Evolutionary conservation across 2,797 vertebrate species (phyloP), one percentile per base, ranked within the genome.

Genomic region (Chelidonichthys spinosus): DNA sequence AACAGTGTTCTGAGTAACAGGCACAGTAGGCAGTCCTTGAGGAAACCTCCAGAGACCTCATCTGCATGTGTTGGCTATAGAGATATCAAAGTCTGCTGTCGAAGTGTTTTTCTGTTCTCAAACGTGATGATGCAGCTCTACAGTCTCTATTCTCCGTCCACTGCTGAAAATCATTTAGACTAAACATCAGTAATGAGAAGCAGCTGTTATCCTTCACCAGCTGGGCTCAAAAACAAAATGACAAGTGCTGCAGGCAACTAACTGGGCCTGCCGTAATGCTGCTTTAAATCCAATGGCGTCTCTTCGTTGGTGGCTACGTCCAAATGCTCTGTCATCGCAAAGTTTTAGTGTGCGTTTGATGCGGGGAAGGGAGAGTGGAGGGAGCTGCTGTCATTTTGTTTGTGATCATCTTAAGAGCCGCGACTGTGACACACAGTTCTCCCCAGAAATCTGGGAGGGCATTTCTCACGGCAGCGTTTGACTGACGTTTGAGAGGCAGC

Each of bases 171-270:
- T 81, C 61, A 86, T 90, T 89, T 81, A 86, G 73, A 85, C 63
- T 87, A 85, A 90, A 86, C 83, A 83, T 79, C 72, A 69, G 86
- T 87, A 90, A 92, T 88, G 83, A 90, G 90, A 85, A 85, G 78
- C 92, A 92, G 92, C 88, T 93, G 91, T 83, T 88, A 61, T 79
- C 78, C 86, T 86, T 85, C 84, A 81, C 81, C 86, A 84, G 85
- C 90, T 88, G 90, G 91, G 90, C 79, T 87, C 75, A 65, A 39
- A 67, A 25, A 69, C 47, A 54, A 85, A 89, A 84, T 76, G 87
- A 88, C 75, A 84, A 75, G 83, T 76, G 80, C 86, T 89, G 83
- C 74, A 69, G 85, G 87, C 81, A 37, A 69, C 69, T 55, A 71
- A 75, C 80, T 69, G 68, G 50, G 74, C 59, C 76, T 40, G 72